Percentiles rank a stretch among this genome's conserved stretches.
These are phyloP conservation scores for Vesta saturnalis DNA, from an alignment of 2,888 invertebrate species.

Conservation along the genomic window DNA sequence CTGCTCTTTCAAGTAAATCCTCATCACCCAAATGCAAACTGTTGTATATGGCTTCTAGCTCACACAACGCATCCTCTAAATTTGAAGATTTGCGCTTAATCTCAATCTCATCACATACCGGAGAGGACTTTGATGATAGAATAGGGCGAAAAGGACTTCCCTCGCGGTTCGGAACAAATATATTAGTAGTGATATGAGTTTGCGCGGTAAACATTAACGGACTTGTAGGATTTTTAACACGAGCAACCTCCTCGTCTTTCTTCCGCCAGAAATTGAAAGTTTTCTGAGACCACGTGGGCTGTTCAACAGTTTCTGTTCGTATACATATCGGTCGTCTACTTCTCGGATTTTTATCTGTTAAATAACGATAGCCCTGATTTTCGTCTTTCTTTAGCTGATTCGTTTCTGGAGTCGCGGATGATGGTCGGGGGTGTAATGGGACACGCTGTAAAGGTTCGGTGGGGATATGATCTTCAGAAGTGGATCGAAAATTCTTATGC, in stretches of 20 bases:
- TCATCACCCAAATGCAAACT: slow-evolving; percentile 87
- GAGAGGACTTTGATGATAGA: slow-evolving; percentile 30
- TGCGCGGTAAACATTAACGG: slow-evolving; percentile 59
- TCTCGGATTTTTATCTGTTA: slow-evolving; percentile 77
- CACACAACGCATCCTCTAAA: slow-evolving; percentile 87
- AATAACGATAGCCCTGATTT: slow-evolving; percentile 67
- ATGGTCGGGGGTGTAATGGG: slow-evolving; percentile 54
- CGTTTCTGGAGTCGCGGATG: slow-evolving; percentile 59
- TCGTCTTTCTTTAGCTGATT: slow-evolving; percentile 45
- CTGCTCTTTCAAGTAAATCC: slow-evolving; percentile 82
- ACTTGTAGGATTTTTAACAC: slow-evolving; percentile 44
- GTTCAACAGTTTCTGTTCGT: slow-evolving; percentile 50
- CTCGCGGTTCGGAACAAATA: slow-evolving; percentile 54
- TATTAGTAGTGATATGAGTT: slow-evolving; percentile 57
- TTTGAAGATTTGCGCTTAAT: slow-evolving; percentile 73
- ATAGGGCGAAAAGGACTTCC: slow-evolving; percentile 43
- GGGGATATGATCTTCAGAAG: slow-evolving; percentile 59
- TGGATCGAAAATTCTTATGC: slow-evolving; percentile 53
- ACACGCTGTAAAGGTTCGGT: slow-evolving; percentile 44
- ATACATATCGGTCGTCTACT: slow-evolving; percentile 79
- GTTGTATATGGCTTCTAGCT: slow-evolving; percentile 91
- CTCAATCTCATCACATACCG: slow-evolving; percentile 20
- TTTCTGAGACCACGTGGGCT: slow-evolving; percentile 56
- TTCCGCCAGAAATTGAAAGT: slow-evolving; percentile 74
- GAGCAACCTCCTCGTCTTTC: slow-evolving; percentile 64